Evolutionary conservation across 92 coral and sea anemone species (phyloP).

Genomic region (Heliopora coerulea): DNA sequence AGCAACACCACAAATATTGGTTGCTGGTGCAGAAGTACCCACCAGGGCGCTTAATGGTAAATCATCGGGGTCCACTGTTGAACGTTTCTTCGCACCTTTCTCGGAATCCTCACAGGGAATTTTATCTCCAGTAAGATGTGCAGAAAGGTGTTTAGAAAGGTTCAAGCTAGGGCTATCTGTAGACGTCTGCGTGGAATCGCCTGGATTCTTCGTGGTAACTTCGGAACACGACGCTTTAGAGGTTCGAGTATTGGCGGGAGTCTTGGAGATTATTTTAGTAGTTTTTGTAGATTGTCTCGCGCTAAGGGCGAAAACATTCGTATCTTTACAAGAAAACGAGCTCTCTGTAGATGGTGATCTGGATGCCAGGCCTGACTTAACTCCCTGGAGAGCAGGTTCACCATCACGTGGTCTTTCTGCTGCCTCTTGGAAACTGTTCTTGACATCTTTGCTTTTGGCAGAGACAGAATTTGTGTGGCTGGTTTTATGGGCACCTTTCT

Average conservation of each 20-base stretch:
- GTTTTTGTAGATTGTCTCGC: background rate
- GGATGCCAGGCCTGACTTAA: background rate
- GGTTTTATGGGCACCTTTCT: background rate
- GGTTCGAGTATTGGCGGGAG: background rate
- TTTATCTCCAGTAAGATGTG: slow-evolving; percentile 5
- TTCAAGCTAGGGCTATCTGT: background rate
- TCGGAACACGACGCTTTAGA: background rate
- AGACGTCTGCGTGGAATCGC: background rate
- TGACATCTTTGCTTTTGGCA: background rate
- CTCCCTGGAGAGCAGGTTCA: background rate
- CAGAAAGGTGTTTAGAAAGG: slow-evolving; percentile 22
- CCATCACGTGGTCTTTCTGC: background rate
- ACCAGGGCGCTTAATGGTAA: slow-evolving; percentile 21
- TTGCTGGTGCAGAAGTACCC: background rate
- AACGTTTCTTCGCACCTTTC: background rate
- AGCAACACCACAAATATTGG: background rate
- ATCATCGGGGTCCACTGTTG: slow-evolving; percentile 21
- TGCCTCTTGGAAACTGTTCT: background rate
- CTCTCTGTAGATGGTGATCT: background rate
- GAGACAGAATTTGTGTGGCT: background rate
- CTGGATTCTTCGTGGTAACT: background rate
- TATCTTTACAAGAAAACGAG: background rate
- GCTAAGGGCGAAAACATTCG: background rate
- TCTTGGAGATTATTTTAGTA: background rate
- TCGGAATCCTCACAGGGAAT: background rate